Evolutionary conservation across 2,888 invertebrate species (phyloP).

Genomic region (Bibio marci): DNA sequence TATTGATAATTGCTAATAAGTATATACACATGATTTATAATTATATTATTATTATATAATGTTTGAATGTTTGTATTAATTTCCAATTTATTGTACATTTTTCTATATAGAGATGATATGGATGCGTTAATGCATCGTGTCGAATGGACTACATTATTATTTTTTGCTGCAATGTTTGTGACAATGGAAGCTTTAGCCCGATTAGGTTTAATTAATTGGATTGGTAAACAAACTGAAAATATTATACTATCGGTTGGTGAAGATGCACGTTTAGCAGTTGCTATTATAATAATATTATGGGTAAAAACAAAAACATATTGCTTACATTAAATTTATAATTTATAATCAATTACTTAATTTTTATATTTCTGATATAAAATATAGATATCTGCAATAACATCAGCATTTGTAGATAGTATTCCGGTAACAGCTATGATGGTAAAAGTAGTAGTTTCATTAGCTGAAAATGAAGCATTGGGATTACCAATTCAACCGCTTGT

Average conservation of each 20-base stretch:
- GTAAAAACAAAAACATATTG: conserved; percentile 31
- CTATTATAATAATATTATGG: conserved; percentile 68
- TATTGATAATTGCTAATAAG: conserved; percentile 58
- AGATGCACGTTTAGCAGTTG: conserved; percentile 46
- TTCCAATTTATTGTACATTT: background rate
- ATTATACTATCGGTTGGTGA: conserved; percentile 48
- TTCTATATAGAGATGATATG: conserved; percentile 21
- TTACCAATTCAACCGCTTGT: conserved; percentile 66
- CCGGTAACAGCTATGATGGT: conserved; percentile 89
- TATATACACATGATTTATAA: background rate
- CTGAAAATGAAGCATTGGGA: conserved; percentile 45
- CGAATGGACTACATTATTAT: conserved; percentile 28
- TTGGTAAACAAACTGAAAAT: conserved; percentile 52
- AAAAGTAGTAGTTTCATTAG: conserved; percentile 51
- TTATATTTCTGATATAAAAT: background rate
- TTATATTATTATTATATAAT: background rate
- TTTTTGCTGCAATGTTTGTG: conserved; percentile 29
- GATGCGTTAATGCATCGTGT: conserved; percentile 26
- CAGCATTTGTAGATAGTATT: conserved; percentile 81
- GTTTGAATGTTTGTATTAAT: background rate
- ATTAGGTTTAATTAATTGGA: conserved; percentile 62
- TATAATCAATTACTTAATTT: background rate
- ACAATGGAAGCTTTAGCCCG: conserved; percentile 47
- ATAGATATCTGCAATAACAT: conserved; percentile 68
- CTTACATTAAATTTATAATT: background rate